Conservation (phyloP, 2,113 vertebrate genomes). For the Ptilonorhynchus violaceus region DNA sequence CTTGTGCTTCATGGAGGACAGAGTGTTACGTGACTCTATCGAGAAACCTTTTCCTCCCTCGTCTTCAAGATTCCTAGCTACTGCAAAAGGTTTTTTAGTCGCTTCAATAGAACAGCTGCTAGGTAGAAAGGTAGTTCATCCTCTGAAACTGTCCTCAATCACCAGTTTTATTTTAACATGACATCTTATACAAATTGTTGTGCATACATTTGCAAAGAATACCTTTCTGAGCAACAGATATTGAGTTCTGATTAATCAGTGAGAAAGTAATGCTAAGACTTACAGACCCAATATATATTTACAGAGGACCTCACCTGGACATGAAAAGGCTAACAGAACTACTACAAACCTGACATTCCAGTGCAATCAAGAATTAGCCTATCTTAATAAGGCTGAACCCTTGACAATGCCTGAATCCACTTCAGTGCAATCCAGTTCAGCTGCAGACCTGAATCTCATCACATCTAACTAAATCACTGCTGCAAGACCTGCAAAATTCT, state of each 20-base stretch:
- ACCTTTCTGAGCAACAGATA: neutral
- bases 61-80: neutral
- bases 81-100: neutral
- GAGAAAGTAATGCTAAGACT: neutral
- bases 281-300: neutral
- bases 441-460: neutral
- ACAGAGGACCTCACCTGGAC: neutral
- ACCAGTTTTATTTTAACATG: neutral
- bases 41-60: neutral
- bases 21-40: neutral
- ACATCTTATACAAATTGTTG: neutral
- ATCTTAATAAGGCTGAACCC: neutral
- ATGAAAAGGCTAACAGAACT: neutral
- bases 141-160: neutral
- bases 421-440: neutral
- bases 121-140: neutral
- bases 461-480: neutral
- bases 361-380: neutral
- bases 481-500: neutral
- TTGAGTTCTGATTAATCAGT: neutral
- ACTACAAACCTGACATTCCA: neutral
- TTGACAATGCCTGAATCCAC: neutral
- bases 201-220: neutral
- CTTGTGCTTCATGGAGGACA: neutral
- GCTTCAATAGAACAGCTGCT: neutral